phyloP scores from a whole-genome alignment of 2,888 invertebrate species.

The Agrotis clavis region DNA sequence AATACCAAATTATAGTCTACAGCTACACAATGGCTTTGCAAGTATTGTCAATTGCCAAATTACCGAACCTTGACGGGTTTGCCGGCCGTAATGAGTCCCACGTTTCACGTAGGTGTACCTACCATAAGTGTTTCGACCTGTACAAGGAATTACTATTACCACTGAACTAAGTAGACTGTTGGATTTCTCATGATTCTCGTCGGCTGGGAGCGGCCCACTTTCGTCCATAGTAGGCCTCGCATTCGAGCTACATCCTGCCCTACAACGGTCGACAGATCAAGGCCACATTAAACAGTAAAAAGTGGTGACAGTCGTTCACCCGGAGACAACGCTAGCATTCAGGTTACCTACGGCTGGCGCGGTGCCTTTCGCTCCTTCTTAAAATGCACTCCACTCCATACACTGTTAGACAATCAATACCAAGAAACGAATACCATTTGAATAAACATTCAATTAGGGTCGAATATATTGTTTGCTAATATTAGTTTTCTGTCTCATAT shows the following conservation, averaged over 20 bases:
- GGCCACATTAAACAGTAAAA: constrained; percentile 80
- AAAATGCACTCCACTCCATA: constrained; percentile 62
- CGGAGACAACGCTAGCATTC: constrained; percentile 79
- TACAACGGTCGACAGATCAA: constrained; percentile 80
- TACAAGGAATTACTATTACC: constrained; percentile 66
- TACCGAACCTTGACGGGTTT: constrained; percentile 34
- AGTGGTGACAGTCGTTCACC: constrained; percentile 77
- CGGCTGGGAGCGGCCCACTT: constrained; percentile 83
- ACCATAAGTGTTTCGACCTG: constrained; percentile 60
- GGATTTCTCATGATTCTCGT: constrained; percentile 82
- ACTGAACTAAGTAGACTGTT: constrained; percentile 69
- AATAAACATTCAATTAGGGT: constrained; percentile 22
- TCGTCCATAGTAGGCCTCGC: constrained; percentile 77
- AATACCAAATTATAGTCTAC: constrained; percentile 12
- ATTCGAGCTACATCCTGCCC: constrained; percentile 79
- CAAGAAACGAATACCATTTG: constrained; percentile 7
- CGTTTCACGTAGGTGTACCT: constrained; percentile 53
- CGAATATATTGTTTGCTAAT: constrained; percentile 18
- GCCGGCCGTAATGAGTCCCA: constrained; percentile 40
- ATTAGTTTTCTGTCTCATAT: constrained; percentile 2
- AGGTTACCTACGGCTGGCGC: constrained; percentile 75
- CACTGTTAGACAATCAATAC: constrained; percentile 43
- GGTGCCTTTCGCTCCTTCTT: constrained; percentile 66
- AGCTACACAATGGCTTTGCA: constrained; percentile 19
- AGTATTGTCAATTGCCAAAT: constrained; percentile 24